Evolutionary conservation across 2,797 vertebrate genomes (phyloP).

Genomic region (Micropoecilia bifurca): DNA sequence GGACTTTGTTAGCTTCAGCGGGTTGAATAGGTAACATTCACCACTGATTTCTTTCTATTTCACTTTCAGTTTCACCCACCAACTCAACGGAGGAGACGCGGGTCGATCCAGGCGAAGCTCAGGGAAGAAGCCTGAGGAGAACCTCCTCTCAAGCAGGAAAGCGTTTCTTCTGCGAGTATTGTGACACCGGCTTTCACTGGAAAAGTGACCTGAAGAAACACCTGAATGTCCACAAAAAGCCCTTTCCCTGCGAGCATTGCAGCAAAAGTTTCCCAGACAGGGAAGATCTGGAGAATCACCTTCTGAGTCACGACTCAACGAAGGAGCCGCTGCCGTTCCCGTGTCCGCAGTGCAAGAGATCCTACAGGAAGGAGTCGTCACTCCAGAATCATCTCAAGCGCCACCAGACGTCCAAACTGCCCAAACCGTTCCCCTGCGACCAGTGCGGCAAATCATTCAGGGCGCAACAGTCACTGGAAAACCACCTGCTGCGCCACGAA

Average conservation of each 20-base stretch:
- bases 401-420: slow-evolving; percentile 63
- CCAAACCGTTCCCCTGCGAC: slow-evolving; percentile 70
- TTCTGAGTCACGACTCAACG: slow-evolving; percentile 33
- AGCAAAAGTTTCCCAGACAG: slow-evolving; percentile 74
- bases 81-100: slow-evolving; percentile 22
- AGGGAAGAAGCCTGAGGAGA: slow-evolving; percentile 20
- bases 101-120: background rate
- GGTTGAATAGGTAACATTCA: background rate
- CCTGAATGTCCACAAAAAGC: slow-evolving; percentile 68
- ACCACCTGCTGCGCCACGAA: slow-evolving; percentile 72
- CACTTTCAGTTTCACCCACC: slow-evolving; percentile 30
- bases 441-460: slow-evolving; percentile 75
- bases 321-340: slow-evolving; percentile 67
- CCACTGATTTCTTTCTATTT: background rate
- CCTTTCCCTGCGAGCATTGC: slow-evolving; percentile 79
- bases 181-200: slow-evolving; percentile 59
- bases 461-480: slow-evolving; percentile 68
- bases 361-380: slow-evolving; percentile 65
- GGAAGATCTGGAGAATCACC: slow-evolving; percentile 65
- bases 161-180: slow-evolving; percentile 67
- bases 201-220: slow-evolving; percentile 74
- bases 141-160: slow-evolving; percentile 35
- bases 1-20: background rate
- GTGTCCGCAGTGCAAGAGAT: slow-evolving; percentile 64
- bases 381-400: slow-evolving; percentile 71